Evolutionary conservation across 2,888 invertebrate species (phyloP).

Genomic region (Cephus runcator): DNA sequence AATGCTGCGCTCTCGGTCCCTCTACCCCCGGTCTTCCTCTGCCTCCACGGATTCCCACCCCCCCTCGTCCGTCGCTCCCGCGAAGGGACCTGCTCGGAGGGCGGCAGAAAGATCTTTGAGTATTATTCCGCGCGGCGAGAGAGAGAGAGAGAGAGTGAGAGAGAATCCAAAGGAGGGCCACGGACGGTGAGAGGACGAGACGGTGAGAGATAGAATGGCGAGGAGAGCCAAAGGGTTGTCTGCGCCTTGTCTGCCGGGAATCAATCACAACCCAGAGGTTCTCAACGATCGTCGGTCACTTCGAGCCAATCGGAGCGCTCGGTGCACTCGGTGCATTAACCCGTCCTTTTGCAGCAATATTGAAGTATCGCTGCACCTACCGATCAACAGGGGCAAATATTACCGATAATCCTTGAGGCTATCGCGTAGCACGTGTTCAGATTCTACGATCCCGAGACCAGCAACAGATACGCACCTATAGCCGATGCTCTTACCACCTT

Average conservation of each 20-base stretch:
- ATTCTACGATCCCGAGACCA: not conserved
- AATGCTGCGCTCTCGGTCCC: slow-evolving; percentile 58
- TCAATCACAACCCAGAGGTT: slow-evolving; percentile 58
- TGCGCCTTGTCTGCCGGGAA: slow-evolving; percentile 60
- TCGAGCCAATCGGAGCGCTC: not conserved
- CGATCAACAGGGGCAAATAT: not conserved
- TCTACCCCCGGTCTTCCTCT: slow-evolving; percentile 27
- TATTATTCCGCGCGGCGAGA: slow-evolving; percentile 1
- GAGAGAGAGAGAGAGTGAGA: slow-evolving; percentile 23
- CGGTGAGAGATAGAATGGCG: not conserved
- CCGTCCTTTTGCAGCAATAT: not conserved
- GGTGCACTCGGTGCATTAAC: not conserved
- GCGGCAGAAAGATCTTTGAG: not conserved
- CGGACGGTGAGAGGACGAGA: not conserved
- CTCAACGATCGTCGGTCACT: slow-evolving; percentile 30
- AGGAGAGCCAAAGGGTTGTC: slow-evolving; percentile 55
- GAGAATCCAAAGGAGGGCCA: not conserved
- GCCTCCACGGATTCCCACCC: slow-evolving; percentile 11
- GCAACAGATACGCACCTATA: not conserved
- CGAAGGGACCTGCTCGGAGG: slow-evolving; percentile 5
- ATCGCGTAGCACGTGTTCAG: not conserved
- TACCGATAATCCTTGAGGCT: not conserved
- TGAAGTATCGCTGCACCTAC: not conserved
- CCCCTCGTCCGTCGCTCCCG: slow-evolving; percentile 29
- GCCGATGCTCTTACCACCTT: not conserved